Evolutionary conservation across 53 echinoderm and acorn worm genomes (phyloP).

Genomic region (Patiria pectinifera): DNA sequence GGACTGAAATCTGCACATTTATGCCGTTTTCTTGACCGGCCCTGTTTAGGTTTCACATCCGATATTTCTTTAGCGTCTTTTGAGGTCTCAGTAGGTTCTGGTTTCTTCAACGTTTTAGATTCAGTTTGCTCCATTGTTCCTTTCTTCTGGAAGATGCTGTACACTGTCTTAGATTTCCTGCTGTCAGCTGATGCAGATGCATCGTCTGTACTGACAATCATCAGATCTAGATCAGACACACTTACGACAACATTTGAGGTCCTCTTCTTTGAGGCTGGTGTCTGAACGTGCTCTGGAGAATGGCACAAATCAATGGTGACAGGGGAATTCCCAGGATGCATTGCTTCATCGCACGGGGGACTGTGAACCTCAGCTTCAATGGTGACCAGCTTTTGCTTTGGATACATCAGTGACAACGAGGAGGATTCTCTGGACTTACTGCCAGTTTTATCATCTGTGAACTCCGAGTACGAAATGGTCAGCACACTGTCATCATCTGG

Average conservation of each 20-base stretch:
- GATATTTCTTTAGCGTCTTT: background rate
- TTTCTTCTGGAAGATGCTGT: conserved; percentile 87
- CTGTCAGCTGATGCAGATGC: background rate
- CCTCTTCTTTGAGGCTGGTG: conserved; percentile 21
- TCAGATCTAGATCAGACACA: conserved; percentile 62
- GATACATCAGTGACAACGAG: background rate
- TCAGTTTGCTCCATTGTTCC: conserved; percentile 23
- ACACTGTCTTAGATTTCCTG: conserved; percentile 60
- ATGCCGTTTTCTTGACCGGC: conserved; percentile 12
- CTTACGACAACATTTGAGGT: conserved; percentile 75
- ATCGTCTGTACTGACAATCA: conserved; percentile 47
- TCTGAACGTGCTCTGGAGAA: background rate
- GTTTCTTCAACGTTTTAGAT: background rate
- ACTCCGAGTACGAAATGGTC: conserved; percentile 50
- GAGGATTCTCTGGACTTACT: background rate
- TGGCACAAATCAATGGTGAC: conserved; percentile 2
- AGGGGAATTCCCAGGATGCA: background rate
- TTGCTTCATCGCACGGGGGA: conserved; percentile 10
- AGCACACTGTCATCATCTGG: conserved; percentile 46
- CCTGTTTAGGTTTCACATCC: conserved; percentile 3
- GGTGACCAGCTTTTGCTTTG: conserved; percentile 63
- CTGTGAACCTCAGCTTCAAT: conserved; percentile 74
- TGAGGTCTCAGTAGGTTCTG: conserved; percentile 13
- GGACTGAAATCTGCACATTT: background rate
- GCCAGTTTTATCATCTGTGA: conserved; percentile 9